Percentiles rank a stretch among this genome's conserved stretches.
phyloP scores from a whole-genome alignment of 2,888 invertebrate species.

The Zootermopsis nevadensis region DNA sequence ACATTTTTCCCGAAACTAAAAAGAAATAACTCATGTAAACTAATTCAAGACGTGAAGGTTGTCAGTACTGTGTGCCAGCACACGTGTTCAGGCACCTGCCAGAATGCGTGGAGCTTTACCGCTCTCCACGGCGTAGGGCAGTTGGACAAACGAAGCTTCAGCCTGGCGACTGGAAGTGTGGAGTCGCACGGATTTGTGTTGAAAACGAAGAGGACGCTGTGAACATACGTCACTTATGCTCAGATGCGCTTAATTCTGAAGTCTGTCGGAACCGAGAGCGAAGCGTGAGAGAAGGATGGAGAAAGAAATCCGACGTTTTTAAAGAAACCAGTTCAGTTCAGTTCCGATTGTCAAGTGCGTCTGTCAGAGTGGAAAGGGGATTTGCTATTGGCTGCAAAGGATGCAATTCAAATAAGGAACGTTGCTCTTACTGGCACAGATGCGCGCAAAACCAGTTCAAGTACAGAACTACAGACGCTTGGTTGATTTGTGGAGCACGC shows the following conservation, averaged over 20 bases:
- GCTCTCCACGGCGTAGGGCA: too few relatives aligned
- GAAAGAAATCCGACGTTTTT: neutral
- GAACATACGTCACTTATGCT: neutral
- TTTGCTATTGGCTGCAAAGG: neutral
- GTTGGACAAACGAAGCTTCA: too few relatives aligned
- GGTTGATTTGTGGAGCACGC: too few relatives aligned
- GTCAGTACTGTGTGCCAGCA: too few relatives aligned
- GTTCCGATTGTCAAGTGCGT: neutral
- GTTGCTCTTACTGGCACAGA: neutral
- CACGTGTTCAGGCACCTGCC: too few relatives aligned
- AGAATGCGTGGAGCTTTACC: too few relatives aligned
- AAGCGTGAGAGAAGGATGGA: neutral
- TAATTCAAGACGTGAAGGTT: too few relatives aligned
- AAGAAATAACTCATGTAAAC: too few relatives aligned
- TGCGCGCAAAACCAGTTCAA: neutral
- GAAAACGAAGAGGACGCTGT: neutral
- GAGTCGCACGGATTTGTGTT: too few relatives aligned
- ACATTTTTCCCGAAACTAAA: too few relatives aligned
- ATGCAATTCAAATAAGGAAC: constrained; percentile 6
- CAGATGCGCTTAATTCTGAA: neutral
- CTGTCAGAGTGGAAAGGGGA: neutral
- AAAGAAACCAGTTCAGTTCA: neutral
- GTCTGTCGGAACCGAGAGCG: neutral
- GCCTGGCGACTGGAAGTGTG: too few relatives aligned
- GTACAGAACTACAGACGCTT: too few relatives aligned